Evolutionary conservation across 23 tunicate genomes (phyloP).

Genomic region (Phallusia fumigata): DNA sequence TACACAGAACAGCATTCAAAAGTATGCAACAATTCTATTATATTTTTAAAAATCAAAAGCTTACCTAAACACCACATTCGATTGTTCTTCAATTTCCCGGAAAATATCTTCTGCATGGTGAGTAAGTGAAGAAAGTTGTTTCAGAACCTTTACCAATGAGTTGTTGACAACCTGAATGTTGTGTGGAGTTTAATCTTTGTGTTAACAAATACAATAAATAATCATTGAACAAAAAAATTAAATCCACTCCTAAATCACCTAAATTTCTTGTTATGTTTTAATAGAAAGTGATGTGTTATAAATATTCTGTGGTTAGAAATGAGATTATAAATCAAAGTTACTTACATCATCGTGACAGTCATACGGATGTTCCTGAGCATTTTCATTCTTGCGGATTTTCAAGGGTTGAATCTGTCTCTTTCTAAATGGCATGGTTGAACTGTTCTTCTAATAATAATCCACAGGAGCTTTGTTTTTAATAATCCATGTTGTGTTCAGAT

Average conservation of each 20-base stretch:
- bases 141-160: constrained; percentile 48
- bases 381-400: constrained; percentile 29
- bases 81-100: constrained; percentile 52
- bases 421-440: constrained; percentile 27
- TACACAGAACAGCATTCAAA: background rate
- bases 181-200: background rate
- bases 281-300: background rate
- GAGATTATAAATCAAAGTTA: background rate
- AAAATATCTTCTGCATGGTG: constrained; percentile 75
- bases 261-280: too few species aligned
- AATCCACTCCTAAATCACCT: too few species aligned
- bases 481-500: background rate
- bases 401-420: constrained; percentile 34
- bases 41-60: background rate
- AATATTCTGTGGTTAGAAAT: too few species aligned
- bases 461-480: background rate
- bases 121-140: constrained; percentile 57
- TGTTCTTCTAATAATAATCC: background rate
- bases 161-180: constrained; percentile 43
- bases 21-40: background rate
- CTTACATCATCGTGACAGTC: constrained; percentile 43
- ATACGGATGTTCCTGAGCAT: background rate
- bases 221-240: too few species aligned
- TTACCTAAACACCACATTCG: constrained; percentile 26
- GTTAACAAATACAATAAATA: too few species aligned